These are phyloP conservation scores for Harpagoxenus sublaevis DNA, from an alignment of 2,888 invertebrate genomes.

Conservation along the genomic window DNA sequence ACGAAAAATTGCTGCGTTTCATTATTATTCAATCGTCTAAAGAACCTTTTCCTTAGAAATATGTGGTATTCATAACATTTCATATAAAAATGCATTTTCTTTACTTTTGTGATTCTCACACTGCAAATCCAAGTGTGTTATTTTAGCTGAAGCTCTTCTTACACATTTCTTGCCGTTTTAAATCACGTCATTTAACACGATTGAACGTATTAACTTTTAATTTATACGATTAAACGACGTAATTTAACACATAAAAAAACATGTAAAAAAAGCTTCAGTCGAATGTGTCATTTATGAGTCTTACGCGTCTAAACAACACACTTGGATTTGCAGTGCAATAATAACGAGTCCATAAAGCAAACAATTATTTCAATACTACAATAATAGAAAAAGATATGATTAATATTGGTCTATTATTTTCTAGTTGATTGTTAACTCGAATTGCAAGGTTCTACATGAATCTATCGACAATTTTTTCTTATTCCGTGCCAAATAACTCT, in stretches of 20 bases:
- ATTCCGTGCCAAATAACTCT: not conserved
- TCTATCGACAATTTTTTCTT: not conserved
- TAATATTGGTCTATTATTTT: not conserved
- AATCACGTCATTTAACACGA: no score
- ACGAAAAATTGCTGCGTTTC: not conserved
- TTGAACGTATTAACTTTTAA: no score
- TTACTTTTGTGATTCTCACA: no score
- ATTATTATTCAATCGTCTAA: not conserved
- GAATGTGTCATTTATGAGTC: no score
- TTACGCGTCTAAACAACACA: no score
- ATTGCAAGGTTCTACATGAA: not conserved
- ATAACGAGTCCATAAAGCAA: not conserved
- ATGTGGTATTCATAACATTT: not conserved
- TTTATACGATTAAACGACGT: no score
- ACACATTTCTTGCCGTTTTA: no score
- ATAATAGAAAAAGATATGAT: not conserved
- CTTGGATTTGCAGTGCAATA: no score
- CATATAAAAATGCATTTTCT: not conserved
- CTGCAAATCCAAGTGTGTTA: no score
- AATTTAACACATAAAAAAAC: no score
- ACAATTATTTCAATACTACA: not conserved
- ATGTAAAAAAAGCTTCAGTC: no score
- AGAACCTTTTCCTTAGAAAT: not conserved
- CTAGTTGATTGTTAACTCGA: not conserved
- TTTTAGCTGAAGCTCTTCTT: no score